Base-by-base conservation (phyloP, 1,140 invertebrate genomes). In the Leptestheria dahalacensis region DNA sequence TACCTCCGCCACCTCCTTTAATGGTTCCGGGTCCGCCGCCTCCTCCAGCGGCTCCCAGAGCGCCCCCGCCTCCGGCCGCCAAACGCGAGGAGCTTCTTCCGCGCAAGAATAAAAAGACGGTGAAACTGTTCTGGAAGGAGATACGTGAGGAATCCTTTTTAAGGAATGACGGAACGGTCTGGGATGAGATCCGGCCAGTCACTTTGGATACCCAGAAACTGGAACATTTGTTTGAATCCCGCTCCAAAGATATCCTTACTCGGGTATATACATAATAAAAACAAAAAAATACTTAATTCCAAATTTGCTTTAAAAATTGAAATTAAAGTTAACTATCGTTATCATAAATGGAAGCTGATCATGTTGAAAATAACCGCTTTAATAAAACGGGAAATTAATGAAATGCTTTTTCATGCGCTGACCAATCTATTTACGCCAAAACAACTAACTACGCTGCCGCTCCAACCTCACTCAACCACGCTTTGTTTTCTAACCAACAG, bases 71-170 rank as follows among this genome's bases (percentile, higher is more conserved):
- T 26, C 6, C 15, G 48, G 23, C 26, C 49, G 18, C 18, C 25
- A 25, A 63, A 48, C 49, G 60, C 29, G 25, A 59, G 68, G 18
- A 86, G 6, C 33, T 41, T 15, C 33, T 41, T 15, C 6, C 85
- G 68, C n/a, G n/a, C n/a, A 96, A 96, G 70, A 92, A 82, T 66
- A 97, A 96, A 71, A 97, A 97, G 72, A 97, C 95, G n/a, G 85
- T 98, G 3, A 97, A 97, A 75, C 75, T 99, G n/a, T 98, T 99
- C 72, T 99, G 96, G 96, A 89, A 89, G 70, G 91, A 97, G 74
- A 83, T 91, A 3, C 79, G 87, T 62, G 89, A 94, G 62, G 89
- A 91, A 70, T 79, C 81, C 62, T 69, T 80, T 61, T 77, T 75
- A 62, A 82, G 83, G 64, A 70, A 76, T 61, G 75, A 76, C 47